Percentiles rank a stretch among this genome's conserved stretches.
phyloP scores from a whole-genome alignment of 2,797 vertebrate genomes.

The Australoheros facetus region DNA sequence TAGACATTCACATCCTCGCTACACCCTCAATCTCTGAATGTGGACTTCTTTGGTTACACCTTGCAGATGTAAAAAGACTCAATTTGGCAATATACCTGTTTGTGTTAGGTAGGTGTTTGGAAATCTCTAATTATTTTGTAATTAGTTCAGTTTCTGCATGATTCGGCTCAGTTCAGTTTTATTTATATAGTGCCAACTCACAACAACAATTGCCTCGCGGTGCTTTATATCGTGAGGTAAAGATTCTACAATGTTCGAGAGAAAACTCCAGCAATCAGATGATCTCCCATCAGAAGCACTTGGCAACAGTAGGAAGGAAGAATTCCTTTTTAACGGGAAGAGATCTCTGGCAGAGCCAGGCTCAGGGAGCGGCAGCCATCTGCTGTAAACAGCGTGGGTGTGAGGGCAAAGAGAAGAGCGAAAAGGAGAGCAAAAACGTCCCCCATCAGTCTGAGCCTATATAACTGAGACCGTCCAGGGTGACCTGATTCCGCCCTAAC shows the following conservation, averaged over 20 bases:
- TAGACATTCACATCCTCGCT: too few relatives aligned
- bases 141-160: too few relatives aligned
- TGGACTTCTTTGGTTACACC: too few relatives aligned
- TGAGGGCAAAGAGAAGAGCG: not conserved
- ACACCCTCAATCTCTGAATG: too few relatives aligned
- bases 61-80: too few relatives aligned
- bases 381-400: rapidly evolving
- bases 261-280: not conserved
- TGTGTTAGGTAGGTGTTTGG: too few relatives aligned
- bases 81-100: too few relatives aligned
- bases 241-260: not conserved
- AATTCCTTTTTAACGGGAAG: not conserved
- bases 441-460: not conserved
- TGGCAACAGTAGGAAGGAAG: not conserved
- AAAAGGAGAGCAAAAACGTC: not conserved
- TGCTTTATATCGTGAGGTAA: not conserved
- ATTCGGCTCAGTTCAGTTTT: too few relatives aligned
- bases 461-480: not conserved
- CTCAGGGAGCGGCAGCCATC: not conserved
- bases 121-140: too few relatives aligned
- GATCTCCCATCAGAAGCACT: not conserved
- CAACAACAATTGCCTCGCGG: too few relatives aligned
- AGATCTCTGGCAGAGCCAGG: too few relatives aligned
- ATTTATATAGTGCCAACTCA: too few relatives aligned
- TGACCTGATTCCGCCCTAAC: not conserved